phyloP scores from a whole-genome alignment of 2,888 invertebrate species.

The Piscicola geometra region DNA sequence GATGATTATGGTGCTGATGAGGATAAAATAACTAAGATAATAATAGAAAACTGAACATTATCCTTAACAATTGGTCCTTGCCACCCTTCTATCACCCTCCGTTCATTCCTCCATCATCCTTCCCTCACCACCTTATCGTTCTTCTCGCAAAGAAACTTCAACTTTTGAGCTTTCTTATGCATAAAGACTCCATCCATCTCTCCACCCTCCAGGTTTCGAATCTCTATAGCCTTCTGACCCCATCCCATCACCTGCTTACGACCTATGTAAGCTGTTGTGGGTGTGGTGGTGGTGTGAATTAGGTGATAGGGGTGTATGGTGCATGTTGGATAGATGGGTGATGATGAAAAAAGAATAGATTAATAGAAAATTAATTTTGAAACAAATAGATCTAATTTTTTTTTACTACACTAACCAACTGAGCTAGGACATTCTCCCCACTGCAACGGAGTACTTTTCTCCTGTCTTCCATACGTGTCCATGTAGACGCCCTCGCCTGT shows the following conservation, averaged over 20 bases:
- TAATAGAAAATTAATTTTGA: background rate
- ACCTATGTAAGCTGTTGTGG: constrained; percentile 79
- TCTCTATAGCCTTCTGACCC: constrained; percentile 99
- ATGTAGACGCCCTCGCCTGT: background rate
- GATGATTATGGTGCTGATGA: too few species aligned
- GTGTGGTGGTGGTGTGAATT: too few species aligned
- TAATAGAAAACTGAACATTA: too few species aligned
- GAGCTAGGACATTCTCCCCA: constrained; percentile 99
- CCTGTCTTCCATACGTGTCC: constrained; percentile 74
- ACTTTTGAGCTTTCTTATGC: constrained; percentile 99
- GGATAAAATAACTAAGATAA: too few species aligned
- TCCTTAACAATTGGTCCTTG: too few species aligned
- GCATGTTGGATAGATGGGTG: background rate
- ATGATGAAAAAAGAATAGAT: background rate
- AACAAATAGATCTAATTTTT: background rate
- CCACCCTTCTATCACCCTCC: too few species aligned
- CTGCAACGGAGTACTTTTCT: constrained; percentile 69
- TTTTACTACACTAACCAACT: constrained; percentile 57
- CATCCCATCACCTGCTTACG: constrained; percentile 99
- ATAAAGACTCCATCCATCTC: constrained; percentile 99
- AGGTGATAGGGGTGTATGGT: background rate
- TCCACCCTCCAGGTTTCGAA: constrained; percentile 95
- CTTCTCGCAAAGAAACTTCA: constrained; percentile 98
- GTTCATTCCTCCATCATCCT: background rate
- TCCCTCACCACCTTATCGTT: constrained; percentile 95